These are phyloP conservation scores for Heloderma charlesbogerti DNA, from an alignment of 2,113 vertebrate genomes.

Conservation along the genomic window DNA sequence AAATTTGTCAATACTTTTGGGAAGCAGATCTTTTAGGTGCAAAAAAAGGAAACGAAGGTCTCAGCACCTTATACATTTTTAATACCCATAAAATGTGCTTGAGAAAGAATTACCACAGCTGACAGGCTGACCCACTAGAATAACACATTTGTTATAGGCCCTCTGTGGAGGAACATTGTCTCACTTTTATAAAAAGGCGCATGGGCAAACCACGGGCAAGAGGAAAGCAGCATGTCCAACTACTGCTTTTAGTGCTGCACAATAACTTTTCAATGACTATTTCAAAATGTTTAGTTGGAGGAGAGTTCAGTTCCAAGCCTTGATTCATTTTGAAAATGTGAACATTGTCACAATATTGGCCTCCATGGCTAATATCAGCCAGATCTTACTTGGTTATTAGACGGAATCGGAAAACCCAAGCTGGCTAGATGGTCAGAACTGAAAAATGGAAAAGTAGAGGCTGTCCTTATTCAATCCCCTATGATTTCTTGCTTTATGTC, in stretches of 20 bases:
- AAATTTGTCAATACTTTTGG: slow-evolving; percentile 23
- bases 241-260: slow-evolving; percentile 43
- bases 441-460: background rate
- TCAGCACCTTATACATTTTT: slow-evolving; percentile 30
- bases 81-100: slow-evolving; percentile 46
- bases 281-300: slow-evolving; percentile 47
- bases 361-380: slow-evolving; percentile 20
- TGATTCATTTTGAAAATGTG: slow-evolving; percentile 5
- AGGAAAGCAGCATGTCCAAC: slow-evolving; percentile 31
- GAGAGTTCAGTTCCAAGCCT: slow-evolving; percentile 47
- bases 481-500: background rate
- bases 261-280: slow-evolving; percentile 15
- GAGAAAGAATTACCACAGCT: slow-evolving; percentile 19
- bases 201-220: background rate
- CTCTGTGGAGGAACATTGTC: slow-evolving; percentile 18
- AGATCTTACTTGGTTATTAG: background rate
- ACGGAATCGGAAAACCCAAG: background rate
- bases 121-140: slow-evolving; percentile 40
- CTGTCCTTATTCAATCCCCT: background rate
- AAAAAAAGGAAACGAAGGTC: background rate
- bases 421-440: background rate
- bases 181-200: slow-evolving; percentile 27
- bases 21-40: slow-evolving; percentile 34
- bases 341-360: slow-evolving; percentile 17
- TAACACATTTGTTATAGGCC: slow-evolving; percentile 40